A percentile compares a stretch with the other conserved stretches of the same genome.
Evolutionary conservation across 2,797 vertebrate genomes (phyloP).

Genomic region (Tympanoctomys barrerae): DNA sequence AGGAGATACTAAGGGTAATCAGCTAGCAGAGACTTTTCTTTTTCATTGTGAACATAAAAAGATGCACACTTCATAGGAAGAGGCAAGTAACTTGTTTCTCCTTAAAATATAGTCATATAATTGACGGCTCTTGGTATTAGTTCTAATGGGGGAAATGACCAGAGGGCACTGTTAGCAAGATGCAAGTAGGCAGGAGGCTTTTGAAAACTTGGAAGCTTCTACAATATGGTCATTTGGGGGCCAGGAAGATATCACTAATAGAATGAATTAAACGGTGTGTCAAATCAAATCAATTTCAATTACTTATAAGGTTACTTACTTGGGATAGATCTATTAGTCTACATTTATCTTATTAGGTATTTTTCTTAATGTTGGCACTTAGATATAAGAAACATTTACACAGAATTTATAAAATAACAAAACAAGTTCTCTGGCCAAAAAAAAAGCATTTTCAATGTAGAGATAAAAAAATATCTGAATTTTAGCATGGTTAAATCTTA

Average conservation of each 20-base stretch:
- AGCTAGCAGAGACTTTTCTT: background rate
- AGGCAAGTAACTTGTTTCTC: conserved; percentile 19
- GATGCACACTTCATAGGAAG: background rate
- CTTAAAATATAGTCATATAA: conserved; percentile 51
- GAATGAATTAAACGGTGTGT: background rate
- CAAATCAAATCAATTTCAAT: conserved; percentile 1
- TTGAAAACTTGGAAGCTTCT: background rate
- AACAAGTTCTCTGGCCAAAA: conserved; percentile 47
- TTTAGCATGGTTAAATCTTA: background rate
- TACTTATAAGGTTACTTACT: conserved; percentile 10
- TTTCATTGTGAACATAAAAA: background rate
- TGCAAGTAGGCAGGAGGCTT: background rate
- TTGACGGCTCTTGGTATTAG: background rate
- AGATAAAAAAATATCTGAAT: background rate
- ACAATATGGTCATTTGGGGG: background rate
- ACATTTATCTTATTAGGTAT: conserved; percentile 40
- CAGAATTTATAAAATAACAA: conserved; percentile 40
- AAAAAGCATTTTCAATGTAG: conserved; percentile 43
- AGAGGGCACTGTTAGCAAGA: conserved; percentile 15
- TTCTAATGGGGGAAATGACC: background rate
- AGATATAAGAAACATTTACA: background rate
- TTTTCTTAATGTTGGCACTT: conserved; percentile 37
- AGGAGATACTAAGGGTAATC: background rate
- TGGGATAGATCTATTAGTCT: background rate
- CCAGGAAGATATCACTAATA: background rate